phyloP scores from a whole-genome alignment of 2,797 vertebrate species.

The Microctenopoma stevenorrisi region DNA sequence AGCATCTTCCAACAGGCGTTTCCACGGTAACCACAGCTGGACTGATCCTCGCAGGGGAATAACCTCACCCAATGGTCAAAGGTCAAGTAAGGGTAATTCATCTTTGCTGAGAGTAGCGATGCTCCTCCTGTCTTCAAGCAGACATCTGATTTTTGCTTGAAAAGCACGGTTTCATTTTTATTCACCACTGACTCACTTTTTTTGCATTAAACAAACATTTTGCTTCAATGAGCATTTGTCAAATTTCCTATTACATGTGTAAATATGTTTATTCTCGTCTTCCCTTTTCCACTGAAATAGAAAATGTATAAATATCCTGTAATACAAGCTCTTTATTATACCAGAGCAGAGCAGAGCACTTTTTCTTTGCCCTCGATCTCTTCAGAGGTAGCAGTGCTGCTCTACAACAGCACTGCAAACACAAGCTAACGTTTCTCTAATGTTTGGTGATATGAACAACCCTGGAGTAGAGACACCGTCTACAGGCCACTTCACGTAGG shows the following conservation, averaged over 20 bases:
- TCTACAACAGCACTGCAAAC: slow-evolving; percentile 20
- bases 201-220: background rate
- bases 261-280: background rate
- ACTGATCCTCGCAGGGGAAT: slow-evolving; percentile 52
- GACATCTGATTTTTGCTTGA: slow-evolving; percentile 22
- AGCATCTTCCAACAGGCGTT: slow-evolving; percentile 57
- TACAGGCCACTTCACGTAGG: slow-evolving; percentile 26
- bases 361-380: slow-evolving; percentile 20
- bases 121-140: slow-evolving; percentile 45
- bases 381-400: slow-evolving; percentile 13
- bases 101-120: slow-evolving; percentile 63
- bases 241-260: slow-evolving; percentile 20
- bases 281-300: background rate
- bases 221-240: slow-evolving; percentile 8
- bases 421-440: slow-evolving; percentile 38
- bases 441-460: slow-evolving; percentile 58
- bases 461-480: slow-evolving; percentile 8
- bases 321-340: slow-evolving; percentile 4
- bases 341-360: slow-evolving; percentile 8
- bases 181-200: slow-evolving; percentile 3
- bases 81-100: slow-evolving; percentile 76
- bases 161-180: slow-evolving; percentile 24
- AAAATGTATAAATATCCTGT: background rate
- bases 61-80: slow-evolving; percentile 63
- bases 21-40: slow-evolving; percentile 74